phyloP scores from a whole-genome alignment of 2,888 invertebrate species.

The Cheilosia pagana region DNA sequence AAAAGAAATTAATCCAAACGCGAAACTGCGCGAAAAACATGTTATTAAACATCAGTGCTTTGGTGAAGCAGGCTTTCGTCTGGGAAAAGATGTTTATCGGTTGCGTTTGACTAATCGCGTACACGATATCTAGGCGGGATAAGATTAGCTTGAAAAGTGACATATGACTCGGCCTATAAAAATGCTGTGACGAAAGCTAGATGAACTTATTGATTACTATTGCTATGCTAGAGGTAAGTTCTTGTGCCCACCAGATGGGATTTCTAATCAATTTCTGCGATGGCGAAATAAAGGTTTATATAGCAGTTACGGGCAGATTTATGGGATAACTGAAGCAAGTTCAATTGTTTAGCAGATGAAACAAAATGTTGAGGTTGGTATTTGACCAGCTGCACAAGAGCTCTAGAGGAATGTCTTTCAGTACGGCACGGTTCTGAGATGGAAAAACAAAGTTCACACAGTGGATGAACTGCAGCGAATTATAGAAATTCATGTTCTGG shows the following conservation, averaged over 20 bases:
- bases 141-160: conserved; percentile 13
- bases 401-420: too few species aligned
- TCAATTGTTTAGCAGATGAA: too few species aligned
- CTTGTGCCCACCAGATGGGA: conserved; percentile 4
- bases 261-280: background rate
- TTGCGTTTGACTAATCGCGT: background rate
- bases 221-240: conserved; percentile 1
- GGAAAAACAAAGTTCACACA: too few species aligned
- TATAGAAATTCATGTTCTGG: too few species aligned
- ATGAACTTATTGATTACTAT: conserved; percentile 5
- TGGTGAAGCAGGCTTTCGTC: background rate
- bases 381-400: too few species aligned
- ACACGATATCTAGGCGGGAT: conserved; percentile 28
- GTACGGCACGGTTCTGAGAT: too few species aligned
- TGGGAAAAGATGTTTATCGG: background rate
- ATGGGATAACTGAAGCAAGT: too few species aligned
- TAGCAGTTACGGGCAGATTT: too few species aligned
- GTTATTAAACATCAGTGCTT: background rate
- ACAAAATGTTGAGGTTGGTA: too few species aligned
- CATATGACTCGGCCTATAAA: background rate
- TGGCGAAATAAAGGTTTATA: background rate
- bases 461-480: too few species aligned
- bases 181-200: conserved; percentile 4
- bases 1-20: background rate
- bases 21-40: background rate